Conservation (phyloP, 1,140 invertebrate species). For the Cydia amplana region DNA sequence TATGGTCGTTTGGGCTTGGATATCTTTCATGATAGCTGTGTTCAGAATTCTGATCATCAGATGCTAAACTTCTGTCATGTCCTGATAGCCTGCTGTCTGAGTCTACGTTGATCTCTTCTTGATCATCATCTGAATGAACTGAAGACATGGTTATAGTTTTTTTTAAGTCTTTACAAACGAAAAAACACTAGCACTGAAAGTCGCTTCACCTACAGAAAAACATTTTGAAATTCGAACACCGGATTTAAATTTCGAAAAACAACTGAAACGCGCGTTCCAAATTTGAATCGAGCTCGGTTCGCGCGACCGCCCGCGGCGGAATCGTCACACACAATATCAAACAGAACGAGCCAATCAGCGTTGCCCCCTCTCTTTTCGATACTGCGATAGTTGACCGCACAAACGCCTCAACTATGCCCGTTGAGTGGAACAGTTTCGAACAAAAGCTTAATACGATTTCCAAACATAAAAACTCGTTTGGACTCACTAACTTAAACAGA, state of each 20-base stretch:
- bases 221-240: conserved; percentile 12
- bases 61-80: conserved; percentile 73
- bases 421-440: conserved; percentile 77
- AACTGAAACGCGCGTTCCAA: conserved; percentile 40
- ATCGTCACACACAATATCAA: conserved; percentile 78
- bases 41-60: conserved; percentile 67
- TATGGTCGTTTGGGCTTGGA: conserved; percentile 69
- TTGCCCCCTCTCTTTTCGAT: conserved; percentile 74
- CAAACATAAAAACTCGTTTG: conserved; percentile 79
- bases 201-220: conserved; percentile 10
- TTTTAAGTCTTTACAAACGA: conserved; percentile 34
- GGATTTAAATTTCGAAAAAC: conserved; percentile 41
- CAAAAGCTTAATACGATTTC: conserved; percentile 80
- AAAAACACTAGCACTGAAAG: conserved; percentile 57
- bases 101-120: conserved; percentile 82
- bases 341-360: conserved; percentile 77
- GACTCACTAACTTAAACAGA: conserved; percentile 74
- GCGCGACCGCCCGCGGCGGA: conserved; percentile 69
- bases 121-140: conserved; percentile 80
- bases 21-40: conserved; percentile 72
- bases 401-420: conserved; percentile 76
- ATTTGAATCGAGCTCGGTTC: conserved; percentile 62
- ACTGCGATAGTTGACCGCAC: conserved; percentile 73
- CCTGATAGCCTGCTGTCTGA: conserved; percentile 81
- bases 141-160: conserved; percentile 69